Evolutionary conservation across 2,797 vertebrate species (phyloP), one percentile per base, ranked within the genome.

Genomic region (Poeciliopsis infans): DNA sequence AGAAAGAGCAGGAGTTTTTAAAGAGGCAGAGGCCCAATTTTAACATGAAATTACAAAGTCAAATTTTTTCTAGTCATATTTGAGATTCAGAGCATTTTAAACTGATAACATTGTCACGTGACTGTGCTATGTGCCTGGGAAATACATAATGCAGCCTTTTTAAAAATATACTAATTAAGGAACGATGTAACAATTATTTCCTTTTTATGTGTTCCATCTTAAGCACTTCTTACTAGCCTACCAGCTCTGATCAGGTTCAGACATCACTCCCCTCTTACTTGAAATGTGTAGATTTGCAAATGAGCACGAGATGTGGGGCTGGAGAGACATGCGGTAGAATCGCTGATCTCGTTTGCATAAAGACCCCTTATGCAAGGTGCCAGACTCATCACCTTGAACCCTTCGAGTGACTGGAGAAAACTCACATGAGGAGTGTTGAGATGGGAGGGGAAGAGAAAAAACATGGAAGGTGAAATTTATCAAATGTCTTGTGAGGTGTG

Each of bases 261-360:
- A 82, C 85, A 80, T 87, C 46, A 68, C 77, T 84, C 77, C 43
- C 53, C 80, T 83, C 79, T 76, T 80, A 90, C 87, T n/a, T 75
- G 75, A 90, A 91, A 93, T 75, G 31, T 84, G 79, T 86, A 69
- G 86, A 84, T 87, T 88, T 90, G 87, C 85, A 94, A 91, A 92
- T 85, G 84, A 82, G 86, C 15, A 16, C 36, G 53, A 13, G 11
- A n/a, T 13, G 74, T 15, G 57, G 53, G 73, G 71, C 1, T 10
- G 75, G 70, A 25, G 64, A 41, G 64, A 41, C 36, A 57, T 10
- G 51, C 49, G 49, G 71, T 0, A 4, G 76, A 53, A 85, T 88
- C 75, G 69, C 79, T 83, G 66, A 82, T 86, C 85, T 87, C 59
- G 91, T 95, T 94, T 93, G 72, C 93, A 95, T 95, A 90, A 93